phyloP scores from a whole-genome alignment of 2,797 vertebrate genomes.

The Typhlichthys subterraneus region DNA sequence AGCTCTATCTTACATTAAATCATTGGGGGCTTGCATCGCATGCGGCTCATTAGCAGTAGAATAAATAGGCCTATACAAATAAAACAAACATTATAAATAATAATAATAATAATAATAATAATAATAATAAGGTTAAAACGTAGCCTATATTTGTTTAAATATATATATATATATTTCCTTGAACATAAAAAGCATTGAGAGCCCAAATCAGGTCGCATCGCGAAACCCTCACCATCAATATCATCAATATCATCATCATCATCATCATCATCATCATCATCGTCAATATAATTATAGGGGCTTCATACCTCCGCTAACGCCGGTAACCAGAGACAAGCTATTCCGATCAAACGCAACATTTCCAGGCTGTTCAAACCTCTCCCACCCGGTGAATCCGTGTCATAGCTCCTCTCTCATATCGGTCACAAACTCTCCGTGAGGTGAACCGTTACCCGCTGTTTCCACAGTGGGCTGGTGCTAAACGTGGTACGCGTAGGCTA shows the following conservation, averaged over 20 bases:
- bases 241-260: not conserved
- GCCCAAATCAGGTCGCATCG: conserved; percentile 35
- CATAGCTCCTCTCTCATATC: conserved; percentile 69
- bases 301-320: conserved; percentile 69
- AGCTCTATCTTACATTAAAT: no score
- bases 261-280: conserved; percentile 1
- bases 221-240: conserved; percentile 3
- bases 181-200: not conserved
- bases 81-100: no score
- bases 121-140: not conserved
- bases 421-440: conserved; percentile 47
- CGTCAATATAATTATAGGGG: not conserved
- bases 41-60: no score
- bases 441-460: conserved; percentile 28
- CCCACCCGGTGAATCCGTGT: conserved; percentile 67
- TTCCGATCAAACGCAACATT: conserved; percentile 73
- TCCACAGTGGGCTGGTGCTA: conserved; percentile 35
- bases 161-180: not conserved
- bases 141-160: not conserved
- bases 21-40: no score
- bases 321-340: conserved; percentile 71
- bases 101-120: not conserved
- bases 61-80: no score
- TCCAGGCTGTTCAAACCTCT: conserved; percentile 72
- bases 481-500: conserved; percentile 44